Conservation (phyloP, 2,888 invertebrate genomes). For the Perithous albicinctus region DNA sequence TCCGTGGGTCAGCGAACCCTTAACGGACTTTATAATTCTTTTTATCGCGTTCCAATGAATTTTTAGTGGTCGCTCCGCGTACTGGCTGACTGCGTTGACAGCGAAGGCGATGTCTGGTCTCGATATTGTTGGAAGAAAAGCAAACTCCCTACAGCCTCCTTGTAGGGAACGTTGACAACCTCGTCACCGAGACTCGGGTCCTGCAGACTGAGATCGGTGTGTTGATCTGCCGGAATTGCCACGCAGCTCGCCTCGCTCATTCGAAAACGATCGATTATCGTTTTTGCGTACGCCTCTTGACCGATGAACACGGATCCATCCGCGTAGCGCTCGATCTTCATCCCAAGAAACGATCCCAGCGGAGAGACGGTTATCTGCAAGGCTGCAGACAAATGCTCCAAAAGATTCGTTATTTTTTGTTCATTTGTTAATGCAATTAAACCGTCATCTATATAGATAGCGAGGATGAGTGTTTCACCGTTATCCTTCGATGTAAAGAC, state of each 20-base stretch:
- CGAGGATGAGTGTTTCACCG: constrained; percentile 44
- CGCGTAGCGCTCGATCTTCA: constrained; percentile 34
- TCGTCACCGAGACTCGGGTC: neutral
- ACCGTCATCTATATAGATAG: constrained; percentile 65
- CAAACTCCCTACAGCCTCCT: neutral
- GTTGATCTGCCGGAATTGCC: constrained; percentile 59
- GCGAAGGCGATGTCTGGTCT: constrained; percentile 65
- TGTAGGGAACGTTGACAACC: no score
- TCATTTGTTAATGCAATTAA: constrained; percentile 49
- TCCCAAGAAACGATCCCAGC: constrained; percentile 58
- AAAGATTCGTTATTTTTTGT: constrained; percentile 8
- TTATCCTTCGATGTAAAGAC: constrained; percentile 66
- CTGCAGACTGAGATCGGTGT: constrained; percentile 53
- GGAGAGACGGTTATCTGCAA: constrained; percentile 33
- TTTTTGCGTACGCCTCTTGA: constrained; percentile 56
- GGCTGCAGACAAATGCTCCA: constrained; percentile 37
- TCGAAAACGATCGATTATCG: constrained; percentile 52
- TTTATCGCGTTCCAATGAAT: constrained; percentile 65
- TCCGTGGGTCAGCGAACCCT: constrained; percentile 51
- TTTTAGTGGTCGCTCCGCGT: constrained; percentile 44
- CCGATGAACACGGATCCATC: constrained; percentile 61
- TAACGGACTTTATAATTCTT: constrained; percentile 63
- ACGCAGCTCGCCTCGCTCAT: constrained; percentile 58
- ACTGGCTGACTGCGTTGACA: constrained; percentile 53
- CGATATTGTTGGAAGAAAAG: constrained; percentile 37